A percentile compares a stretch with the other conserved stretches of the same genome.
Conservation (phyloP, 2,113 vertebrate genomes). For the Neotoma lepida region DNA sequence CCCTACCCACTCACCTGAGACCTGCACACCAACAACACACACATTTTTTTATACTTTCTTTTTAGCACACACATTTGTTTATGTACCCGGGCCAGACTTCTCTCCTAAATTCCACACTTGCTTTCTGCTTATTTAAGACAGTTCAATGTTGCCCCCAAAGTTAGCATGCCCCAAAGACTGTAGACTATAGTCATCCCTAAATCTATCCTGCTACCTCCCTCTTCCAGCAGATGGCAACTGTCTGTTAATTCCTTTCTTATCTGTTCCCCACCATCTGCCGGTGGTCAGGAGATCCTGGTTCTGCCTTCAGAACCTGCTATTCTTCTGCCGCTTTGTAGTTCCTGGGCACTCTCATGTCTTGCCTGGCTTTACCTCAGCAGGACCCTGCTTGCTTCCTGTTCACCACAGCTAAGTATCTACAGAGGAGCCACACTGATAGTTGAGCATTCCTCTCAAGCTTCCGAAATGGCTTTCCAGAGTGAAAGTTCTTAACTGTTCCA, state of each 20-base stretch:
- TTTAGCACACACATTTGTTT: too few species aligned
- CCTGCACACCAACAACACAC: too few species aligned
- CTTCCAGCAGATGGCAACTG: neutral
- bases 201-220: rapidly evolving
- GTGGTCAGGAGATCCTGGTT: neutral
- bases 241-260: neutral
- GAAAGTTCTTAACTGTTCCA: neutral
- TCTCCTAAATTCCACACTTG: neutral
- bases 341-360: neutral
- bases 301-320: neutral
- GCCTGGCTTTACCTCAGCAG: neutral
- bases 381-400: neutral
- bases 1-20: neutral
- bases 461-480: neutral
- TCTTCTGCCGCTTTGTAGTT: rapidly evolving
- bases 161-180: neutral
- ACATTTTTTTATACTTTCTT: too few species aligned
- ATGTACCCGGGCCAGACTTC: neutral
- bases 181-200: neutral
- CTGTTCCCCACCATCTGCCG: too few species aligned
- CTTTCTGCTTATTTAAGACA: neutral
- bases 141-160: neutral
- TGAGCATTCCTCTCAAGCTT: neutral
- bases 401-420: neutral
- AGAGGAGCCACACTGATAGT: neutral